Evolutionary conservation across 1,140 invertebrate species (phyloP), one percentile per base, ranked within the genome.

Genomic region (Coelopa frigida): DNA sequence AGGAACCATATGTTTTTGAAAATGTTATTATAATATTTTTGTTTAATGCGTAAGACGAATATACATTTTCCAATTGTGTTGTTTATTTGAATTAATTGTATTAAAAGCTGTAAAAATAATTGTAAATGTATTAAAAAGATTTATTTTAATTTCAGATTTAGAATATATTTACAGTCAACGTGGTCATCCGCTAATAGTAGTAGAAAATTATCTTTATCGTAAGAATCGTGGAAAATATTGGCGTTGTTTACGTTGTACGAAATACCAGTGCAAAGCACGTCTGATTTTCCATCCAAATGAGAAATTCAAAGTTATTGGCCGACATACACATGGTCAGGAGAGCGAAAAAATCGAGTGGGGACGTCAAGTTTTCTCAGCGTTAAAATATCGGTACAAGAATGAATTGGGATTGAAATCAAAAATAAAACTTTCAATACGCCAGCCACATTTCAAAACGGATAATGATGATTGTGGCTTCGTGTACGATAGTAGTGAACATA

Each of bases 181-280:
- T 32, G 51, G 51, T 7, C 29, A 33, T 10, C 54, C 54, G 15
- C 36, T 55, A 18, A 23, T 55, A 12, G 40, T 55, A 10, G 29
- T 51, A n/a, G 31, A 53, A 27, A 33, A 46, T 40, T 55, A 46
- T 40, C 46, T 55, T 14, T 55, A 46, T 46, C 48, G 54, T n/a
- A 52, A 50, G 27, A 55, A 55, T 51, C 46, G 54, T n/a, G 44
- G 33, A 20, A 48, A 47, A 21, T 53, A 55, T 45, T 55, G 54
- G 54, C 46, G 54, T n/a, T 55, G 54, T 22, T 40, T 49, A 27
- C 48, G 49, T 14, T 49, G 46, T 21, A 46, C 49, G 0, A 53
- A 50, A 40, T 27, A 49, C 24, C 36, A 46, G 17, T 55, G 54
- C 14, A 38, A 21, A 51, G 45, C 41, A 4, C 46, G 51, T 22